Evolutionary conservation across 2,113 vertebrate species (phyloP).

Genomic region (Tragulus kanchil): DNA sequence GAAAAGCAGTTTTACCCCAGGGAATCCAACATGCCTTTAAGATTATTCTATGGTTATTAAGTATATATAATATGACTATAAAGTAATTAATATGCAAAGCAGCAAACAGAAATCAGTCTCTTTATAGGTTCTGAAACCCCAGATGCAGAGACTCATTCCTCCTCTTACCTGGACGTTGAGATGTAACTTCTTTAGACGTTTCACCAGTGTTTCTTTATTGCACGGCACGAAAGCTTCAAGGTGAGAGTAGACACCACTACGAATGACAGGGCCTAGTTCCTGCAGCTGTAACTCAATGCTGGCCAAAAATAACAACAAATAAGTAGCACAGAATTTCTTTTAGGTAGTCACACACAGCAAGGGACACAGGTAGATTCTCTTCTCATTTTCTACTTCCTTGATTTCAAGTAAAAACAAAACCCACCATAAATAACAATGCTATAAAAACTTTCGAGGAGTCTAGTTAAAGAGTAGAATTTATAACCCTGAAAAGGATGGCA

Average conservation of each 20-base stretch:
- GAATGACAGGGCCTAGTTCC: constrained; percentile 92
- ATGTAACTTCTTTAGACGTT: constrained; percentile 98
- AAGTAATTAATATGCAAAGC: neutral
- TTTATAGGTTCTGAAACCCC: neutral
- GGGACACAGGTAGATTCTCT: neutral
- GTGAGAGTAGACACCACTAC: constrained; percentile 94
- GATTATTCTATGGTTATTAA: neutral
- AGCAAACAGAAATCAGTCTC: neutral
- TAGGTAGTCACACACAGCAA: neutral
- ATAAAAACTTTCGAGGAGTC: neutral
- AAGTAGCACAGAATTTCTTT: constrained; percentile 25
- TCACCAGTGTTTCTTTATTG: constrained; percentile 97
- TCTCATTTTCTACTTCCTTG: neutral
- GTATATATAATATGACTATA: neutral
- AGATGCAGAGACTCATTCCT: neutral
- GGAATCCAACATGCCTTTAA: neutral
- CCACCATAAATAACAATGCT: neutral
- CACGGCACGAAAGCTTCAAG: constrained; percentile 98
- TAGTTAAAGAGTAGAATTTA: constrained; percentile 28
- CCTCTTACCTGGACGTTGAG: constrained; percentile 96
- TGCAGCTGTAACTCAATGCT: constrained; percentile 98
- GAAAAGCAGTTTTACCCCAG: neutral
- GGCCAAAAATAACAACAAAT: constrained; percentile 74
- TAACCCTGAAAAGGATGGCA: neutral
- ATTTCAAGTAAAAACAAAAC: constrained; percentile 4